phyloP scores from a whole-genome alignment of 2,888 invertebrate species.

The Nyleta sp. region DNA sequence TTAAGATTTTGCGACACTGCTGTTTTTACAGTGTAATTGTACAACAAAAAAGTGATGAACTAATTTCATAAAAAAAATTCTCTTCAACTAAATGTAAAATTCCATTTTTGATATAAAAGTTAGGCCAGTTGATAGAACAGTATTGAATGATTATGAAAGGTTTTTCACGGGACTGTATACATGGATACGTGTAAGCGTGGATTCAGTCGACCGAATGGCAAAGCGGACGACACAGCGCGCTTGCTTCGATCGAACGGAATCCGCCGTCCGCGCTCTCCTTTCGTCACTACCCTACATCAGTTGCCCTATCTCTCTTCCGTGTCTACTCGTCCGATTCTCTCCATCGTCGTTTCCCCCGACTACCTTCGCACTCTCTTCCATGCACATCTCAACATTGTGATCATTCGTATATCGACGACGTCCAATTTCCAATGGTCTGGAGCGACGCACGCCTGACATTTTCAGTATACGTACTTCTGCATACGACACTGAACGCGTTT shows the following conservation, averaged over 20 bases:
- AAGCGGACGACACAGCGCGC: conserved; percentile 11
- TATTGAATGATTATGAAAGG: no score
- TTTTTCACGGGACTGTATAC: no score
- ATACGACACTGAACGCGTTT: conserved; percentile 22
- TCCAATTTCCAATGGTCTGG: conserved; percentile 39
- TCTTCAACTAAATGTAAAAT: no score
- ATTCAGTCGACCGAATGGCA: not conserved
- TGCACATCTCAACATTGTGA: conserved; percentile 34
- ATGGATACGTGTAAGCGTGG: no score
- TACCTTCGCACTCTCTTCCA: conserved; percentile 28
- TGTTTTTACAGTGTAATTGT: no score
- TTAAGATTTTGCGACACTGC: no score
- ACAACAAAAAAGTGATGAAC: no score
- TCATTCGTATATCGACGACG: conserved; percentile 44
- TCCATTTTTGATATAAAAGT: no score
- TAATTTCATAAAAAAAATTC: no score
- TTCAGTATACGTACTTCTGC: conserved; percentile 26
- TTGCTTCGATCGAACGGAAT: conserved; percentile 39
- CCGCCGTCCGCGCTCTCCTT: conserved; percentile 29
- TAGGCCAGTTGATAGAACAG: no score
- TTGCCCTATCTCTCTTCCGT: conserved; percentile 1
- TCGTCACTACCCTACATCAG: conserved; percentile 41
- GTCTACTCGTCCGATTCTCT: not conserved
- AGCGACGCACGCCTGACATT: conserved; percentile 29
- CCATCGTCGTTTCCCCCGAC: not conserved